These are phyloP conservation scores for Danio tinwini DNA, from an alignment of 2,797 vertebrate species.

Conservation along the genomic window DNA sequence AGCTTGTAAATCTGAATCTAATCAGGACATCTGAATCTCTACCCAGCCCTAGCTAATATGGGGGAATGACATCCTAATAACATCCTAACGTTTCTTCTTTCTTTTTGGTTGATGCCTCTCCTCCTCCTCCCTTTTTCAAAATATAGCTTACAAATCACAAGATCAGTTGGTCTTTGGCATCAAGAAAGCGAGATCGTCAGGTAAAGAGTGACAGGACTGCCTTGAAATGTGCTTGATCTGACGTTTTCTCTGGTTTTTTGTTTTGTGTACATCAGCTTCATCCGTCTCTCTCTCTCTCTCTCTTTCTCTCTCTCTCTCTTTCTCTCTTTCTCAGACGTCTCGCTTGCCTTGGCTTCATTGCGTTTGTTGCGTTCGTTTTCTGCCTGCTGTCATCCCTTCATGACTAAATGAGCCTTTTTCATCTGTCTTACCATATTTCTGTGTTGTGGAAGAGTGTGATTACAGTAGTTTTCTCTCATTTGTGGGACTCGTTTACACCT, in stretches of 20 bases:
- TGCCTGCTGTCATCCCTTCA: constrained; percentile 54
- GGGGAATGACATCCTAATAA: constrained; percentile 30
- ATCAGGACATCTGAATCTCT: no score
- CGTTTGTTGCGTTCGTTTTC: constrained; percentile 28
- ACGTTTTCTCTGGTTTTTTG: constrained; percentile 59
- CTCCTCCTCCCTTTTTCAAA: constrained; percentile 71
- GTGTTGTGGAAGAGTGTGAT: constrained; percentile 20
- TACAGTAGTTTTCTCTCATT: not conserved
- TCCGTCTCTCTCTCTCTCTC: constrained; percentile 55
- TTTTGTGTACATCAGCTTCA: constrained; percentile 64
- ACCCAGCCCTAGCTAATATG: constrained; percentile 25
- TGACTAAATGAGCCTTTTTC: constrained; percentile 23
- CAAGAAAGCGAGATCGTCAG: constrained; percentile 87
- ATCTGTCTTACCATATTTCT: constrained; percentile 41
- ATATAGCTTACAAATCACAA: constrained; percentile 88
- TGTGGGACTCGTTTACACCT: not conserved
- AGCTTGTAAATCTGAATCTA: no score
- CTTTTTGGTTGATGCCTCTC: constrained; percentile 78
- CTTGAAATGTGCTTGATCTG: constrained; percentile 80
- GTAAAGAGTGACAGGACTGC: constrained; percentile 77
- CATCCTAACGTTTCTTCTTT: constrained; percentile 68
- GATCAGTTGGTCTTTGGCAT: constrained; percentile 87
- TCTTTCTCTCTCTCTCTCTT: constrained; percentile 63
- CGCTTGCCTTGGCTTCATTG: constrained; percentile 50
- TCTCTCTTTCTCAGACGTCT: constrained; percentile 65